Conservation (phyloP, 2,113 vertebrate species). For the Embiotoca jacksoni region DNA sequence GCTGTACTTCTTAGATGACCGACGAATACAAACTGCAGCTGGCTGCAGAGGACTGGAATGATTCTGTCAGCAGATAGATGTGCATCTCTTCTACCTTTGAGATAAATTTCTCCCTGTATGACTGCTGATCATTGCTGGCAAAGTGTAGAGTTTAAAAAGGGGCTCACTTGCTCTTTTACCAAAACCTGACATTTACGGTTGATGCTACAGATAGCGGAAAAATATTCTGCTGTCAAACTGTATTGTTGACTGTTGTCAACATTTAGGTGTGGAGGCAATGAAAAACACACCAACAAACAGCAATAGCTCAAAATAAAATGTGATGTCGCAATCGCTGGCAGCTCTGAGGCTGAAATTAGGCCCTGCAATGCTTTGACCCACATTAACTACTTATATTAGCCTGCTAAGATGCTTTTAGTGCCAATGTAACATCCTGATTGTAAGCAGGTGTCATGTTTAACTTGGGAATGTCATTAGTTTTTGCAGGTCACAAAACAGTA, state of each 20-base stretch:
- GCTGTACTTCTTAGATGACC: slow-evolving; percentile 12
- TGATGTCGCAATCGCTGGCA: too few relatives aligned
- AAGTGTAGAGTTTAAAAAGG: background rate
- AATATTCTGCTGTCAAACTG: background rate
- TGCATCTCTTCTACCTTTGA: slow-evolving; percentile 5
- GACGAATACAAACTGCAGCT: background rate
- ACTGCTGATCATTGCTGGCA: slow-evolving; percentile 9
- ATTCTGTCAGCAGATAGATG: slow-evolving; percentile 19
- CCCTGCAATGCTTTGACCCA: too few relatives aligned
- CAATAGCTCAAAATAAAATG: too few relatives aligned
- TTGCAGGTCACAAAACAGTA: too few relatives aligned
- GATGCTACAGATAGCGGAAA: slow-evolving; percentile 11
- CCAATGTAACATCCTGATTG: too few relatives aligned
- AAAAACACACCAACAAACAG: too few relatives aligned
- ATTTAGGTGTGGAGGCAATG: too few relatives aligned
- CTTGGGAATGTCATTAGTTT: too few relatives aligned
- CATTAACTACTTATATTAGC: too few relatives aligned
- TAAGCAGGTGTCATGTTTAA: too few relatives aligned
- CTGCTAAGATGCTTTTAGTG: too few relatives aligned
- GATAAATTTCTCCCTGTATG: slow-evolving; percentile 16
- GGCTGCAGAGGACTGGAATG: background rate
- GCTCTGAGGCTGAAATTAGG: too few relatives aligned
- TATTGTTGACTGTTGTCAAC: background rate
- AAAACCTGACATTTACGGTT: slow-evolving; percentile 44
- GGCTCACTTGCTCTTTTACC: background rate